These are phyloP conservation scores for Brachionichthys hirsutus DNA, from an alignment of 2,113 vertebrate genomes.

Conservation along the genomic window DNA sequence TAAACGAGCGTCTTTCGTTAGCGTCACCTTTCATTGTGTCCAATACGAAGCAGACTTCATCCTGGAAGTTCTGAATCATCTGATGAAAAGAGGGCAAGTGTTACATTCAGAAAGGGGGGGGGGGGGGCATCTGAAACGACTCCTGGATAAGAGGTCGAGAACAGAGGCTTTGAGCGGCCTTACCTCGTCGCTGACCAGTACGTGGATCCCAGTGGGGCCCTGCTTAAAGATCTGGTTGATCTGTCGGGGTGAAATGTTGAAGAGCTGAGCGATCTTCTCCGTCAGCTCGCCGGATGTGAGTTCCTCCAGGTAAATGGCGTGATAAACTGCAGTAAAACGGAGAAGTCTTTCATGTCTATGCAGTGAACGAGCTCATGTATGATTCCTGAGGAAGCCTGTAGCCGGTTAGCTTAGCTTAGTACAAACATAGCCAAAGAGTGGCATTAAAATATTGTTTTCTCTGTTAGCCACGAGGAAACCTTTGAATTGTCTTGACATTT, in stretches of 20 bases:
- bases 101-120: neutral
- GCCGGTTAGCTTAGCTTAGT: too few relatives aligned
- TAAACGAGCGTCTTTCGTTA: neutral
- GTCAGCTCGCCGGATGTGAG: slow-evolving; percentile 87
- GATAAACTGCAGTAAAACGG: slow-evolving; percentile 84
- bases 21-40: slow-evolving; percentile 92
- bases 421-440: too few relatives aligned
- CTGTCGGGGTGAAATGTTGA: slow-evolving; percentile 91
- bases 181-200: slow-evolving; percentile 95
- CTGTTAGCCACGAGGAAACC: too few relatives aligned
- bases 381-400: too few relatives aligned
- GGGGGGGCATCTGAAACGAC: neutral
- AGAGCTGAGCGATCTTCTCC: slow-evolving; percentile 94
- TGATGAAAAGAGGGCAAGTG: slow-evolving; percentile 42
- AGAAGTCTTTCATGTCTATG: neutral
- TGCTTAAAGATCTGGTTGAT: slow-evolving; percentile 97
- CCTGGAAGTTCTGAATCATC: slow-evolving; percentile 99
- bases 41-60: slow-evolving; percentile 94
- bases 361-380: too few relatives aligned
- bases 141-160: neutral
- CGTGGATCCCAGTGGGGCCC: slow-evolving; percentile 94
- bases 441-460: too few relatives aligned
- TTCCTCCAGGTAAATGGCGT: slow-evolving; percentile 94
- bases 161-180: neutral
- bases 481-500: too few relatives aligned